phyloP scores from a whole-genome alignment of 2,113 vertebrate genomes.

The Danionella cerebrum region DNA sequence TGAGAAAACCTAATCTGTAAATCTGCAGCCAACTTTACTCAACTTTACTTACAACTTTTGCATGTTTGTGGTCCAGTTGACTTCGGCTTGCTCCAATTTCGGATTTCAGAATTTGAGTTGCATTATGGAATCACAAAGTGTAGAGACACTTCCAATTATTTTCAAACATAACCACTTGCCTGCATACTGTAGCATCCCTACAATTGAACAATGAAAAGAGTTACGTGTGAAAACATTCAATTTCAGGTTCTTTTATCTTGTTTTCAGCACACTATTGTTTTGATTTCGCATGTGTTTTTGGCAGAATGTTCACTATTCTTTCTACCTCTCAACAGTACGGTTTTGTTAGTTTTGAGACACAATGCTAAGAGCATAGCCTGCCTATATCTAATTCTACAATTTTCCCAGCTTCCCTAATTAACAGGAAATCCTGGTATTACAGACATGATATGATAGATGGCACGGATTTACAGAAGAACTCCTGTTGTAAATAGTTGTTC shows the following conservation, averaged over 20 bases:
- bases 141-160: no score
- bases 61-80: no score
- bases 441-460: conserved; percentile 28
- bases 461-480: conserved; percentile 19
- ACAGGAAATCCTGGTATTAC: conserved; percentile 30
- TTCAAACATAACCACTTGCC: no score
- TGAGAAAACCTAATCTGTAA: no score
- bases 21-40: no score
- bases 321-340: neutral
- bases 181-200: no score
- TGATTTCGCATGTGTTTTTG: conserved; percentile 6
- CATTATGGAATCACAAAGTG: no score
- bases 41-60: no score
- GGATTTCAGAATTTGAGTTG: no score
- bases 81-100: no score
- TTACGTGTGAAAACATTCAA: neutral
- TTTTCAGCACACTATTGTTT: neutral
- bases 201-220: neutral
- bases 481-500: conserved; percentile 23
- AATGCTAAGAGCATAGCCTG: neutral
- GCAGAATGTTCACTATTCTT: neutral
- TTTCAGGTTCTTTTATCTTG: neutral
- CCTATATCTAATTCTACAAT: neutral
- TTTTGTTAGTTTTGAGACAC: conserved; percentile 9
- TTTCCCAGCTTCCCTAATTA: conserved; percentile 25